Evolutionary conservation across 2,113 vertebrate genomes (phyloP), one percentile per base, ranked within the genome.

Genomic region (Tragulus kanchil): DNA sequence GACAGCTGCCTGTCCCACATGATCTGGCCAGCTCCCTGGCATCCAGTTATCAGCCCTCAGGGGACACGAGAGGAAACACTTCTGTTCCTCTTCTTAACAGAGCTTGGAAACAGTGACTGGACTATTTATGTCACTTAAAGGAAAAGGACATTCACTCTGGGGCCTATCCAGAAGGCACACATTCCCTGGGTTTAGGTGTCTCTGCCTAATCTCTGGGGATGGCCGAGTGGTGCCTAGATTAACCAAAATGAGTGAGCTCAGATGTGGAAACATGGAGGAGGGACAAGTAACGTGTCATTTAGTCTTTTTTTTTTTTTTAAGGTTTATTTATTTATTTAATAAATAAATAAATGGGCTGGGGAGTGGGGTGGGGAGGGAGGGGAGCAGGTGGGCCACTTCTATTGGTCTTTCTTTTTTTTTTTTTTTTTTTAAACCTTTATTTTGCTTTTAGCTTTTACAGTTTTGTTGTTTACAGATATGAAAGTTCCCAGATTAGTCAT

Each of bases 1-100:
- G 91, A 97, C 94, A 96, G 97, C 97, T 97, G 96, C 78, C 97
- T 79, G 28, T 26, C 89, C 91, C 90, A 93, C 71, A 90, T 86
- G 97, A 97, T 59, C 94, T 91, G 50, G 79, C 73, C 85, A 93
- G 6, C 69, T 67, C 82, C 45, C 92, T 73, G 56, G 90, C 59
- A 85, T 77, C 58, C 56, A 89, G 85, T 64, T 78, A 85, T 85
- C 77, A 52, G 73, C 21, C 16, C 78, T 52, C 75, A 52, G 93
- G 59, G 85, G 65, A 92, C 78, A n/a, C 75, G 9, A 93, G 87
- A 93, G 90, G 96, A 97, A 97, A 75, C 50, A 62, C 28, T n/a
- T 56, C 69, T 36, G 16, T 67, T 89, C 52, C 58, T 96, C 85
- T 42, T 86, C 69, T 91, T 64, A 52, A 52, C 48, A 73, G 75